These are phyloP conservation scores for Lepidostoma basale DNA, from an alignment of 1,140 invertebrate genomes.

Conservation along the genomic window DNA sequence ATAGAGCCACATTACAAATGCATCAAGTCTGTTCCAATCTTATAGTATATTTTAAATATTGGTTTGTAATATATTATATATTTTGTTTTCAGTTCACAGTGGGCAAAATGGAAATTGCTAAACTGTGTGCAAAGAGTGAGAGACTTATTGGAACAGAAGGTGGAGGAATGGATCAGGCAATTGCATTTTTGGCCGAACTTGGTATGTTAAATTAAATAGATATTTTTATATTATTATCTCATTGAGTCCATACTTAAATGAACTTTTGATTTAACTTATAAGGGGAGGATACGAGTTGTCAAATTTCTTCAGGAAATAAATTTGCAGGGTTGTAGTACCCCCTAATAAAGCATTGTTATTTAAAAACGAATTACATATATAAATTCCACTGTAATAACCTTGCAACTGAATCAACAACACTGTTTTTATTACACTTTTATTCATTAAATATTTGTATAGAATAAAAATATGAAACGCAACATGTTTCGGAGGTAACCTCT, in stretches of 20 bases:
- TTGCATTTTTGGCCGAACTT: constrained; percentile 88
- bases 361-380: too few species aligned
- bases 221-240: background rate
- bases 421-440: too few species aligned
- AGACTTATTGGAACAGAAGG: constrained; percentile 93
- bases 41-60: too few species aligned
- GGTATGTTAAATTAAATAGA: constrained; percentile 62
- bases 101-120: constrained; percentile 78
- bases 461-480: too few species aligned
- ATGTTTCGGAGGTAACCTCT: too few species aligned
- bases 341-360: too few species aligned
- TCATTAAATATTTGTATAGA: too few species aligned
- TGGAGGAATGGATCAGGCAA: constrained; percentile 99
- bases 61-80: background rate
- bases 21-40: too few species aligned
- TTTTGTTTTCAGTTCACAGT: constrained; percentile 49
- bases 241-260: background rate
- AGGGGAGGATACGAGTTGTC: background rate
- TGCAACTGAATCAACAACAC: too few species aligned
- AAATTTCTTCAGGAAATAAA: background rate
- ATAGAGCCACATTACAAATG: too few species aligned
- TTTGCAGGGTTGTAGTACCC: too few species aligned
- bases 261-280: background rate
- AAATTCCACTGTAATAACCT: too few species aligned
- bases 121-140: constrained; percentile 87